Percentiles rank a stretch among this genome's conserved stretches.
These are phyloP conservation scores for Sphaerophoria taeniata DNA, from an alignment of 2,888 invertebrate species.

Conservation along the genomic window DNA sequence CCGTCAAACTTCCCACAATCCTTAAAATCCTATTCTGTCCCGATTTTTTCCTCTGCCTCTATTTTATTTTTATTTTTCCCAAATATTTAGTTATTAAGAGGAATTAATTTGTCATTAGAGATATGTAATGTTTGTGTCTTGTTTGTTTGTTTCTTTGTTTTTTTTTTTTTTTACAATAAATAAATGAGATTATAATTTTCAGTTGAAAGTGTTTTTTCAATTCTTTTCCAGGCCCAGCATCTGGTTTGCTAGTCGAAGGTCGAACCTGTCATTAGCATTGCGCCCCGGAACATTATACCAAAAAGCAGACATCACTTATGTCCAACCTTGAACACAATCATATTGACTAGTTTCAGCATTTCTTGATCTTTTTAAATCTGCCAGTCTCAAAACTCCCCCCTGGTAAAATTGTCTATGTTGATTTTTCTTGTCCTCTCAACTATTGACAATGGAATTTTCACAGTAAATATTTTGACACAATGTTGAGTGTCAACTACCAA, in stretches of 20 bases:
- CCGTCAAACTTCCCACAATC: slow-evolving; percentile 5
- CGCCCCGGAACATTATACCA: background rate
- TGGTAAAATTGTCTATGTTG: too few relatives aligned
- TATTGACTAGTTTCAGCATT: too few relatives aligned
- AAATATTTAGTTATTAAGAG: slow-evolving; percentile 59
- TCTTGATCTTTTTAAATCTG: too few relatives aligned
- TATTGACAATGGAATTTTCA: too few relatives aligned
- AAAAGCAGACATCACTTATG: background rate
- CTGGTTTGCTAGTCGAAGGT: background rate
- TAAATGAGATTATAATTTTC: slow-evolving; percentile 63
- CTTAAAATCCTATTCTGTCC: slow-evolving; percentile 32
- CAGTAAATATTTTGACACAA: too few relatives aligned
- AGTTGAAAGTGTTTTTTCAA: background rate
- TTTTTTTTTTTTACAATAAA: slow-evolving; percentile 43
- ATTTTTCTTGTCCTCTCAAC: too few relatives aligned
- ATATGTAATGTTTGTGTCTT: slow-evolving; percentile 64
- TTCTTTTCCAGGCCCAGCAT: background rate
- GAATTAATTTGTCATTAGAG: slow-evolving; percentile 70
- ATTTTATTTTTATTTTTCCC: slow-evolving; percentile 37
- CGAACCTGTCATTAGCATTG: too few relatives aligned
- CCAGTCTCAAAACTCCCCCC: too few relatives aligned
- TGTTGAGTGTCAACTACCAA: too few relatives aligned
- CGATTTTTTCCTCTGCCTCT: slow-evolving; percentile 20
- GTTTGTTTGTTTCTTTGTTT: slow-evolving; percentile 61
- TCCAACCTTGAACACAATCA: too few relatives aligned